Percentiles rank a stretch among this genome's conserved stretches.
Conservation (phyloP, 2,888 invertebrate species). For the Synergus gifuensis region DNA sequence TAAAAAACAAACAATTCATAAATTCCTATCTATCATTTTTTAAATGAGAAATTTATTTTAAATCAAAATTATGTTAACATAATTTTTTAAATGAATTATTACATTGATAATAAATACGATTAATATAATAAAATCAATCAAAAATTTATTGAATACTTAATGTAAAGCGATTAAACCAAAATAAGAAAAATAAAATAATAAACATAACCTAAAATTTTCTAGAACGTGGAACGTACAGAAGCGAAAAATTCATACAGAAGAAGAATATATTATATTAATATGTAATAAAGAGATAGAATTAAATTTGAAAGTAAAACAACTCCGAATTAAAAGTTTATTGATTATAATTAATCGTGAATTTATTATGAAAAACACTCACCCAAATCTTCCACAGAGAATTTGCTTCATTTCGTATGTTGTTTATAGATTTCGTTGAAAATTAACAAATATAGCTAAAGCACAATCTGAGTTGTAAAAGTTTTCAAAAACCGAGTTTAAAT, state of each 20-base stretch:
- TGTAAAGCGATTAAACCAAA: background rate
- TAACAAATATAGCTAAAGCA: too few relatives aligned
- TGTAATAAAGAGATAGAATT: background rate
- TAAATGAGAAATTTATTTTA: background rate
- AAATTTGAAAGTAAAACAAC: background rate
- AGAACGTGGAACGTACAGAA: background rate
- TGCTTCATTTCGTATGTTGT: slow-evolving; percentile 69
- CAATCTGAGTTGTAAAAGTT: too few relatives aligned
- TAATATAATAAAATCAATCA: background rate
- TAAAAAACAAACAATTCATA: slow-evolving; percentile 49
- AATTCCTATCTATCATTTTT: background rate
- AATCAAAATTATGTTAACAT: background rate
- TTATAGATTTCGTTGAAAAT: background rate
- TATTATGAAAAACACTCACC: slow-evolving; percentile 63
- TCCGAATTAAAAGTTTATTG: background rate
- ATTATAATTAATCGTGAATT: background rate
- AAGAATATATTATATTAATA: background rate
- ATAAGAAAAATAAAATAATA: background rate
- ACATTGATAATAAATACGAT: background rate
- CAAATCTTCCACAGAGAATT: slow-evolving; percentile 73
- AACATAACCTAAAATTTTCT: slow-evolving; percentile 22
- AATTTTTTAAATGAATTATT: background rate
- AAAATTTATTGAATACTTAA: background rate
- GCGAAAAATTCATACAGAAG: background rate
- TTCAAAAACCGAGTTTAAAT: background rate